Base-by-base conservation (phyloP, 2,888 invertebrate genomes). In the Hofmannophila pseudospretella region DNA sequence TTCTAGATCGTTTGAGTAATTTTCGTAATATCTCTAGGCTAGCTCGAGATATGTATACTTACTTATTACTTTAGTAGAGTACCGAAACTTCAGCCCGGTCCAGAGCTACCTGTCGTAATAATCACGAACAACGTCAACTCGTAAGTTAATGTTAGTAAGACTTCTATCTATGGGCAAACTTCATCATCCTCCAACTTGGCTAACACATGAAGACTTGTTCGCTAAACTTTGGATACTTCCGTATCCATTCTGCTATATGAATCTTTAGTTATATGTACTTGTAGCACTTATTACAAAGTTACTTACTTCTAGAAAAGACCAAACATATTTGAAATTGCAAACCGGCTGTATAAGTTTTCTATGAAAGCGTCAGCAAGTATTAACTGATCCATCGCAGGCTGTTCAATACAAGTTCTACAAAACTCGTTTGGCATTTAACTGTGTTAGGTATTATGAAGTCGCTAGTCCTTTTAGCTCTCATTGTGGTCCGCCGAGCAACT, bases 131-230 rank as follows among this genome's bases (percentile, higher is more conserved):
- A 40, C 38, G 41, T 50, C 44, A 39, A 46, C 39, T 44, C 41
- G 36, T 36, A 49, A 49, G 45, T 53, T 50, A 46, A 50, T 50
- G 43, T 55, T 54, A 51, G 49, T 39, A 46, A 39, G 44, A 49
- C 44, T 54, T 48, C 45, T 48, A 53, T 27, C 34, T 19, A 34
- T 44, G 45, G 43, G 42, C 47, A 35, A 62, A 63, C 49, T 62
- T 59, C 35, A 43, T 48, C 45, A 50, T 49, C 34, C 41, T 38
- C 28, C 29, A 51, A 47, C 43, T 56, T 32, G 13, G 22, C 35
- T 39, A 39, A 39, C 34, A 19, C 16, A 34, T 34, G 31, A 35
- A 32, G 34, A 32, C 31, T 38, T 34, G 29, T 14, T 37, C 31
- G 7, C 27, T 14, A 22, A 39, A 35, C 39, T 39, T 39, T 7